Evolutionary conservation across 2,113 vertebrate genomes (phyloP), one percentile per base, ranked within the genome.

Genomic region (Miniopterus natalensis): DNA sequence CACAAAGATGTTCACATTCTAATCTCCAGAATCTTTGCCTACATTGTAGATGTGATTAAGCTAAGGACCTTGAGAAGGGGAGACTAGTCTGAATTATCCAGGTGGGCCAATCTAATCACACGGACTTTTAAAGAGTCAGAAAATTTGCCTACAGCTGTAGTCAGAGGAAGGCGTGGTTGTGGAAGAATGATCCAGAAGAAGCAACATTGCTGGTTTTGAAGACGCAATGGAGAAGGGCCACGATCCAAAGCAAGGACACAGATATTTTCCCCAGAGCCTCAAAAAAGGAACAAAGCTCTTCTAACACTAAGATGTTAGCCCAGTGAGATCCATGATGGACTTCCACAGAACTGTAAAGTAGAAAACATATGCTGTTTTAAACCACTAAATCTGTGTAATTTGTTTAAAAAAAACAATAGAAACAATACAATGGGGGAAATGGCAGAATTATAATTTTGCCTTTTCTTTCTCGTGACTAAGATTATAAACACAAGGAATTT

Each of bases 31-130:
- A 83, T 40, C 36, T 79, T 27, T 47, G 40, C 57, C 55, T 65
- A 18, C 11, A 90, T 90, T 63, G 3, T 84, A 96, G 49, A n/a
- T 79, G 73, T 75, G 51, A 75, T 87, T 86, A 91, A 74, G 3
- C 12, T 53, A 86, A 71, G 29, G n/a, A 57, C 6, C 2, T 40
- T 51, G 23, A 85, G 57, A 84, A 79, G 45, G n/a, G 10, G 10
- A 78, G 23, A 89, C 29, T 57, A 86, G 11, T 5, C n/a, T 36
- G 23, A 68, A 53, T 63, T 36, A n/a, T 61, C 40, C n/a, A 89
- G 15, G 17, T 55, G 13, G 40, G n/a, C 27, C 31, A 88, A 13
- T 49, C 23, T 51, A 96, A 85, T 90, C 42, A 53, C 53, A 73
- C 2, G 25, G 73, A 9, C 3, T 21, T 7, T 70, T 68, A 21